A percentile compares a stretch with the other conserved stretches of the same genome.
These are phyloP conservation scores for Myiozetetes cayanensis DNA, from an alignment of 2,113 vertebrate genomes.

Conservation along the genomic window DNA sequence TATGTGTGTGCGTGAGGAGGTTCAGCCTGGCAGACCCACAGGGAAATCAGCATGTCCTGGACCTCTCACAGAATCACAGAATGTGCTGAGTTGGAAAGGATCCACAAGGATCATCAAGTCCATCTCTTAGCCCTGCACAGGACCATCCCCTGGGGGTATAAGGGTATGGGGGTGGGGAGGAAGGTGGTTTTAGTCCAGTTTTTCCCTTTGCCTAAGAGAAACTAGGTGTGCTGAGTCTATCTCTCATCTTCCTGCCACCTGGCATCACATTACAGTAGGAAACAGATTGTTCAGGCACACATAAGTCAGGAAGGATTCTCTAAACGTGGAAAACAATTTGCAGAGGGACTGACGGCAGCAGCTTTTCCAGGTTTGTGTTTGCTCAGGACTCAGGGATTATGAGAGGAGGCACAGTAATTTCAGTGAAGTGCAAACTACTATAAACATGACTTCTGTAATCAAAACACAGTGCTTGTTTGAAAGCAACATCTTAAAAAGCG, in stretches of 20 bases:
- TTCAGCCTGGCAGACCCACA: background rate
- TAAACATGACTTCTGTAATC: background rate
- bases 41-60: background rate
- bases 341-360: background rate
- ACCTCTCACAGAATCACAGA: background rate
- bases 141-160: background rate
- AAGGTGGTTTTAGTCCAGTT: background rate
- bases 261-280: background rate
- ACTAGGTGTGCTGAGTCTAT: background rate
- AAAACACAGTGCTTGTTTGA: background rate
- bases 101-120: background rate
- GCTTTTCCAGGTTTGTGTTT: background rate
- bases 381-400: background rate
- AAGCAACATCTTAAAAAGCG: background rate
- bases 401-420: background rate
- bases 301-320: background rate
- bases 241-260: background rate
- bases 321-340: conserved; percentile 17
- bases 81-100: background rate
- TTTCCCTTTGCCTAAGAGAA: background rate
- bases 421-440: background rate
- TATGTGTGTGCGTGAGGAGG: rapidly evolving
- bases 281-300: background rate
- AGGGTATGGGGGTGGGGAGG: background rate
- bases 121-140: background rate